A percentile compares a stretch with the other conserved stretches of the same genome.
Conservation (phyloP, 2,113 vertebrate species). For the Protobothrops mucrosquamatus region DNA sequence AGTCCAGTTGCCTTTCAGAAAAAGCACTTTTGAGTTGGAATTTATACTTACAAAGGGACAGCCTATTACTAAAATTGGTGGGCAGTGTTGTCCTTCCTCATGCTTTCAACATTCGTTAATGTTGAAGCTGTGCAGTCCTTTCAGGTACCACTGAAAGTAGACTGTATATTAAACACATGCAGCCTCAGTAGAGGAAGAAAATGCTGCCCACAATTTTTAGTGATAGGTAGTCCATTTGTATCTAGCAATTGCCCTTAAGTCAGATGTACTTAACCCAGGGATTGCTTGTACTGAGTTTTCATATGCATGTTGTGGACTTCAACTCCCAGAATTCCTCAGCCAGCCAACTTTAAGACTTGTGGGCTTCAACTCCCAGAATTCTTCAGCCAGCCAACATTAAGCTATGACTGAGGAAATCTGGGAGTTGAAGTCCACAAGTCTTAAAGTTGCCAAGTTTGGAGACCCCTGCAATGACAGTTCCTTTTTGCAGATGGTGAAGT, state of each 20-base stretch:
- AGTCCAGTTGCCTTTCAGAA: background rate
- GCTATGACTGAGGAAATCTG: background rate
- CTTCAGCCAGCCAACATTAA: background rate
- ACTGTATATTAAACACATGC: background rate
- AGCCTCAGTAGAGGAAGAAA: background rate
- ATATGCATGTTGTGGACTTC: background rate
- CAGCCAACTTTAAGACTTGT: background rate
- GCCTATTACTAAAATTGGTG: background rate
- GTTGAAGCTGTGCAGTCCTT: background rate
- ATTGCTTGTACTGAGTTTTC: background rate
- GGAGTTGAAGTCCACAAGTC: background rate
- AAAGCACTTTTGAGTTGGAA: background rate
- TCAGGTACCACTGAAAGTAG: background rate
- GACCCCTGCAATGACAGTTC: background rate
- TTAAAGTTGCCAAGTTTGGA: background rate
- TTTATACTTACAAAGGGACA: background rate
- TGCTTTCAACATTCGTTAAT: background rate
- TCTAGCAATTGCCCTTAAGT: background rate
- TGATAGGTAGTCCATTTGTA: background rate
- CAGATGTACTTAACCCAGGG: background rate
- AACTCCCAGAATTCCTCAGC: background rate
- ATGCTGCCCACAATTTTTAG: background rate
- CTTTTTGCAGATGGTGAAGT: background rate
- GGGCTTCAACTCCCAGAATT: background rate
- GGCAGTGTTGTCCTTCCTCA: background rate